Evolutionary conservation across 2,797 vertebrate genomes (phyloP).

Genomic region (Gymnocypris eckloni): DNA sequence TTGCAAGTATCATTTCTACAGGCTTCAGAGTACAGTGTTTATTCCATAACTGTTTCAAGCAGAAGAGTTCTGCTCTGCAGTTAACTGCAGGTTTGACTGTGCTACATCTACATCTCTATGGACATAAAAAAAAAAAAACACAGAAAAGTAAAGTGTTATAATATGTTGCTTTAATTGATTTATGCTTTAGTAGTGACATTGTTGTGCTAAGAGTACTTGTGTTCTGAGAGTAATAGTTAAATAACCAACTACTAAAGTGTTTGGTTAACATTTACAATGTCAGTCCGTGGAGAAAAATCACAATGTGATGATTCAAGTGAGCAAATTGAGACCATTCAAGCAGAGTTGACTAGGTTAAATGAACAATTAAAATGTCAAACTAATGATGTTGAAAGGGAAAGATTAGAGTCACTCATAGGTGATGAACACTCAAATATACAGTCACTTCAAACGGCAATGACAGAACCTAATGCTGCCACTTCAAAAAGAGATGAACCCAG

Average conservation of each 20-base stretch:
- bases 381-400: constrained; percentile 9
- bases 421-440: constrained; percentile 38
- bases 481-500: constrained; percentile 5
- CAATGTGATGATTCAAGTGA: background rate
- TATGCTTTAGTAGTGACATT: background rate
- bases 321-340: background rate
- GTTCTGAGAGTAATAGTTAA: constrained; percentile 5
- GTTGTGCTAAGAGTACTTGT: background rate
- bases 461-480: background rate
- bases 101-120: background rate
- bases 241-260: background rate
- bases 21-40: constrained; percentile 1
- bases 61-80: background rate
- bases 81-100: background rate
- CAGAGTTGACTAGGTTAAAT: background rate
- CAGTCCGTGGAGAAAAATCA: constrained; percentile 14
- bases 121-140: background rate
- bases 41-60: background rate
- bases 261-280: constrained; percentile 10
- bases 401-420: constrained; percentile 32
- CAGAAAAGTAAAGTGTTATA: background rate
- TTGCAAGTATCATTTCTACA: background rate
- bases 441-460: constrained; percentile 24
- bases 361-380: constrained; percentile 10
- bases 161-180: background rate